phyloP scores from a whole-genome alignment of 2,113 vertebrate species.

The Dicrurus megarhynchus region DNA sequence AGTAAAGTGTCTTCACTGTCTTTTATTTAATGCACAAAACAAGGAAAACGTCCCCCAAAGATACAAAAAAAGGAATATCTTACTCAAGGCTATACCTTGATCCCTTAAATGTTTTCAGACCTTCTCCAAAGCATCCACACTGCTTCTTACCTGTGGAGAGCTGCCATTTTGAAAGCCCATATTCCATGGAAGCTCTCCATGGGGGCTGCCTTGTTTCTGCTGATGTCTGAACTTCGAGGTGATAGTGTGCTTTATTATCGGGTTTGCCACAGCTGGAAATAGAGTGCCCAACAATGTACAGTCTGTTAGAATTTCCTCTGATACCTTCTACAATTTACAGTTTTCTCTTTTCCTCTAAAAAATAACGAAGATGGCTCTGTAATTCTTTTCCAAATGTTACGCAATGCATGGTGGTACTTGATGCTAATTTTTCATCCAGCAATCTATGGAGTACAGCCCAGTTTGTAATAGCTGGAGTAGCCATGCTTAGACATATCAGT shows the following conservation, averaged over 20 bases:
- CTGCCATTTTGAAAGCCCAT: conserved; percentile 44
- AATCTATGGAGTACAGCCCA: background rate
- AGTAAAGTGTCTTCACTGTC: background rate
- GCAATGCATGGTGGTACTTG: background rate
- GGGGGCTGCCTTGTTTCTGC: conserved; percentile 48
- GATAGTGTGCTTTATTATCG: conserved; percentile 56
- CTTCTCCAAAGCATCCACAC: conserved; percentile 28
- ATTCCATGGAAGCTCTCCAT: conserved; percentile 22
- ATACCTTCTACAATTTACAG: background rate
- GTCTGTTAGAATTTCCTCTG: conserved; percentile 58
- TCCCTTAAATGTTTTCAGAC: conserved; percentile 27
- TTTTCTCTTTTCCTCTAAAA: conserved; percentile 48
- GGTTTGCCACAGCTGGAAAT: conserved; percentile 47
- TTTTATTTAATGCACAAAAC: background rate
- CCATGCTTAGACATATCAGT: background rate
- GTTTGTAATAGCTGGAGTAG: background rate
- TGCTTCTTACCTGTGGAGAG: background rate
- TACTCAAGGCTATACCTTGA: conserved; percentile 8
- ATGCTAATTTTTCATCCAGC: conserved; percentile 30
- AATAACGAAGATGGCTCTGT: conserved; percentile 42
- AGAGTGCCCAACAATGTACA: conserved; percentile 10
- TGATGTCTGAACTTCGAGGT: conserved; percentile 26
- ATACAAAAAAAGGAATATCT: background rate
- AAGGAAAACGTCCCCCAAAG: background rate
- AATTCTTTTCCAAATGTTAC: conserved; percentile 57